Evolutionary conservation across 2,797 vertebrate species (phyloP), one percentile per base, ranked within the genome.

Genomic region (Momotus momota): DNA sequence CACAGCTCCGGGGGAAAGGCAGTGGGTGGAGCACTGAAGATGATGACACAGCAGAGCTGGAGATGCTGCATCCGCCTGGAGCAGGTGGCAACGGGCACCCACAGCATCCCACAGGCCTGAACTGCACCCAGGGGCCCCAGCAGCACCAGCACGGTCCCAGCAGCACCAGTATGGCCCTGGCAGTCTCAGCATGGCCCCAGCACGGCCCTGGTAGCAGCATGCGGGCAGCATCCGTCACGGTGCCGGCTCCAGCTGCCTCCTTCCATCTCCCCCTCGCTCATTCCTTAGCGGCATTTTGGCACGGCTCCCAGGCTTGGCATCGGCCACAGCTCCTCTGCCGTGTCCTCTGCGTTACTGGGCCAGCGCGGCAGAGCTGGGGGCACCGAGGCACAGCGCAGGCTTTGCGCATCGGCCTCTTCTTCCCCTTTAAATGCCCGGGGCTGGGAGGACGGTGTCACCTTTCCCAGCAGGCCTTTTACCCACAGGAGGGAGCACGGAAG

Each of bases 261-360:
- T 92, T 94, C 96, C 95, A 86, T 93, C 96, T 94, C 70, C 71
- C 45, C 62, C 82, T 90, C 17, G 6, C 70, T 91, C 88, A 83
- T 95, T 96, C 93, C 87, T 93, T 81, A 65, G 85, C 1, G 0
- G 13, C 7, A 1, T 46, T 80, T 29, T 93, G 94, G 94, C 91
- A 35, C 23, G 0, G 0, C 26, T 92, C 93, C 94, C 41, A 0
- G 86, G 64, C 84, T 45, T 85, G 95, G 93, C 87, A 82, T 22
- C 5, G 4, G 55, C 67, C 7, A 3, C 81, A 9, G 57, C 43
- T 77, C 55, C 74, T 77, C 48, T 6, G 0, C 61, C 8, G 9
- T 15, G n/a, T 43, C 79, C 84, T 70, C 55, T 20, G 67, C 2
- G 1, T 41, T 41, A 20, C 33, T 35, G 54, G 70, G 57, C 26